A percentile compares a stretch with the other conserved stretches of the same genome.
Conservation (phyloP, 2,113 vertebrate genomes). For the cattle (Bos taurus) region ARS-UCD2.0 NC_037329.1:31756501-31757000, state of each 20-base stretch:
- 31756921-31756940: background rate
- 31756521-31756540: background rate
- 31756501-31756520: background rate
- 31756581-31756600: background rate
- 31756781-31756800: background rate
- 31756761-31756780: background rate
- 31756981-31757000: background rate
- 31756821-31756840: background rate
- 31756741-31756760: background rate
- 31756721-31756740: background rate
- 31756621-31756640: background rate
- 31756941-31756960: background rate
- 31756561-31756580: background rate
- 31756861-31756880: background rate
- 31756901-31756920: background rate
- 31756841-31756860: background rate
- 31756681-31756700: background rate
- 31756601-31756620: background rate
- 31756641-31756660: background rate
- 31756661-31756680: background rate
- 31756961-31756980: fast-evolving
- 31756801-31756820: background rate
- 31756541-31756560: background rate
- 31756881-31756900: background rate
- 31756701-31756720: background rate